Evolutionary conservation across 2,888 invertebrate genomes (phyloP).

Genomic region (Drosophila paramelanica): DNA sequence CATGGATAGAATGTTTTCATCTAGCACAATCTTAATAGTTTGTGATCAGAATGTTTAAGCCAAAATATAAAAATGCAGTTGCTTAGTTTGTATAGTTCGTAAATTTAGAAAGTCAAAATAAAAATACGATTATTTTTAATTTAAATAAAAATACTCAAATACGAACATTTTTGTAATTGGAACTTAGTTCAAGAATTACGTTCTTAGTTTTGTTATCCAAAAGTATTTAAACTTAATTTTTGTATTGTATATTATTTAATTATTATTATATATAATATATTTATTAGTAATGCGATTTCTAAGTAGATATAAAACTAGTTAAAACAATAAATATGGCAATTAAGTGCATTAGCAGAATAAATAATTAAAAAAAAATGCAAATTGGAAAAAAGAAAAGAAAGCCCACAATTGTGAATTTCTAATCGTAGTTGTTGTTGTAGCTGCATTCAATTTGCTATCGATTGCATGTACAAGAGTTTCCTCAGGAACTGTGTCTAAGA

Average conservation of each 20-base stretch:
- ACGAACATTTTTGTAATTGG: too few relatives aligned
- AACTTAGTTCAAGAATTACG: too few relatives aligned
- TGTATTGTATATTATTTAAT: too few relatives aligned
- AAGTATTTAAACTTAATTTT: too few relatives aligned
- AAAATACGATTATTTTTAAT: too few relatives aligned
- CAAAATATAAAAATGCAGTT: too few relatives aligned
- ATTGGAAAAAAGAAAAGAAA: background rate
- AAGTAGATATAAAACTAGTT: conserved; percentile 12
- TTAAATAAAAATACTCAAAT: too few relatives aligned
- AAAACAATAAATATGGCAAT: conserved; percentile 27
- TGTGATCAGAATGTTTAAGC: too few relatives aligned
- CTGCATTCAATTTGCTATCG: conserved; percentile 33
- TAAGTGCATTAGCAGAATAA: conserved; percentile 9
- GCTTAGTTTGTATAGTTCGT: too few relatives aligned
- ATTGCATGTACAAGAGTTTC: conserved; percentile 31
- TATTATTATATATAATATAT: too few relatives aligned
- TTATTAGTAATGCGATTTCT: conserved; percentile 3
- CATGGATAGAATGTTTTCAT: conserved; percentile 1
- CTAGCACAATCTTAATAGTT: background rate
- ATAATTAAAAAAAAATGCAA: background rate
- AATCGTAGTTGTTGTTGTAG: conserved; percentile 17
- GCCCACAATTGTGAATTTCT: conserved; percentile 18
- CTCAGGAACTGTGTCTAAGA: conserved; percentile 12
- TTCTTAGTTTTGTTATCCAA: too few relatives aligned
- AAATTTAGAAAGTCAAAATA: too few relatives aligned